These are phyloP conservation scores for Diorhabda elongata DNA, from an alignment of 1,140 invertebrate species.

Conservation along the genomic window DNA sequence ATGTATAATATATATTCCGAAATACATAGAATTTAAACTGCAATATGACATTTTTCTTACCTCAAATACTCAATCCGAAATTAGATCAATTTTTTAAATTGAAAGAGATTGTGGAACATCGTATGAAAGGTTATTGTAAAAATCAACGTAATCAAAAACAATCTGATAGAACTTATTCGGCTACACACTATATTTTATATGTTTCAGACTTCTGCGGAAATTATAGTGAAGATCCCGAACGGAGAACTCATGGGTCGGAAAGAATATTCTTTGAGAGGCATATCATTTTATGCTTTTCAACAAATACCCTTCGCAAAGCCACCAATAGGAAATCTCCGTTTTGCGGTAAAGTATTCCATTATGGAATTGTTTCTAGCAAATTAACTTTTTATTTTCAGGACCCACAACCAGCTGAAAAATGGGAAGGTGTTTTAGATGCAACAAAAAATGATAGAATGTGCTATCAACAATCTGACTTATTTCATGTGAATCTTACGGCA, in stretches of 20 bases:
- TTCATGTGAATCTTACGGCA: neutral
- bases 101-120: no score
- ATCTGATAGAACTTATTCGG: no score
- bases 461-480: constrained; percentile 16
- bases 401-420: constrained; percentile 14
- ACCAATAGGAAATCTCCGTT: constrained; percentile 19
- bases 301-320: constrained; percentile 24
- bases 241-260: constrained; percentile 6
- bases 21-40: no score
- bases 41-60: no score
- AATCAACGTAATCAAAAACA: no score
- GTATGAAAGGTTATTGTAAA: no score
- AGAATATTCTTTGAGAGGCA: constrained; percentile 7
- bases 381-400: constrained; percentile 8
- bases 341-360: constrained; percentile 15
- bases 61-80: no score
- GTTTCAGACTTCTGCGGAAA: neutral
- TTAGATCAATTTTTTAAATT: no score
- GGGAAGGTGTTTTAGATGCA: constrained; percentile 20
- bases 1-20: no score
- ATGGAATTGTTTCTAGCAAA: neutral
- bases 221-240: constrained; percentile 1
- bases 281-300: constrained; percentile 23
- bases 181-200: no score
- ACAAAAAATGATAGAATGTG: constrained; percentile 23